Evolutionary conservation across 2,888 invertebrate species (phyloP), one percentile per base, ranked within the genome.

Genomic region (Megalurothrips usitatus): DNA sequence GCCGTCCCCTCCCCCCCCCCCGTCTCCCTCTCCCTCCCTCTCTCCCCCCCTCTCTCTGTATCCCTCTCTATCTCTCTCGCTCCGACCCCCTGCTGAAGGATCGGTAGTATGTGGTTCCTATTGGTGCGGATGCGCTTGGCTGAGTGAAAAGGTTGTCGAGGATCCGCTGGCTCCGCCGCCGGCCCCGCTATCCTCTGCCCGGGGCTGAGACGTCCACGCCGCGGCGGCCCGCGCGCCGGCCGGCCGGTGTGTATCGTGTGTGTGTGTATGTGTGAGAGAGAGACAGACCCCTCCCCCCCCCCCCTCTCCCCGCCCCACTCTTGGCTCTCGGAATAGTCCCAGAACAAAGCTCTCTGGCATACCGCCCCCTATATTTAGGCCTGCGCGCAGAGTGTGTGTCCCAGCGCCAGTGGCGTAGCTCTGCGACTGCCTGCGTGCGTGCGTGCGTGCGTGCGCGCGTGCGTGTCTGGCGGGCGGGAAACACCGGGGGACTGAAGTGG

Each of bases 311-410:
- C 52, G 23, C 68, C 23, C 68, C 68, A 75, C 68, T 23, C 68
- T 75, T 12, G n/a, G 68, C 68, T 75, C 68, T 75, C 68, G 68
- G 68, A 75, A 75, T 75, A 75, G 68, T 75, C 68, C 68, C 68
- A 75, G 68, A 75, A 75, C 68, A 75, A 75, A 75, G 68, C 58
- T 58, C 58, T 58, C 58, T 58, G 58, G 58, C 68, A 75, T 26
- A 75, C 68, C 68, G 68, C 68, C 26, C 68, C 68, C 68, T 75
- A 75, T 75, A 75, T 75, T 75, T 75, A 75, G 68, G 68, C 68
- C 68, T 26, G 58, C 58, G 68, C 23, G 23, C 17, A 6, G 34
- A 43, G 34, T 14, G 58, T 14, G 58, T 19, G 23, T 75, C 26
- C 26, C 26, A n/a, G 68, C 23, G 26, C 8, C 68, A 58, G 68